Conservation (phyloP, 30 jellyfish, hydroid and myxozoan species). For the Hydra vulgaris region DNA sequence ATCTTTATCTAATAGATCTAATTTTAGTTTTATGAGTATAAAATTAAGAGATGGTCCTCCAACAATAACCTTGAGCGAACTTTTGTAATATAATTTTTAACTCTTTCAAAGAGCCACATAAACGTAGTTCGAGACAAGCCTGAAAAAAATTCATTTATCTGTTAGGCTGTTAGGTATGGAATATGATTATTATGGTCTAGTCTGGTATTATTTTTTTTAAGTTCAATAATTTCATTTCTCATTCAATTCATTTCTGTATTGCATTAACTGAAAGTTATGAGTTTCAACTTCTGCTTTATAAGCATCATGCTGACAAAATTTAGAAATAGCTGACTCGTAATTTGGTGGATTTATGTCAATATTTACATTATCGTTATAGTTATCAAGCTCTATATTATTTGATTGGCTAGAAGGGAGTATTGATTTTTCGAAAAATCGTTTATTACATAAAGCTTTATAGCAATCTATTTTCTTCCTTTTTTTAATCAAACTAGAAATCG, state of each 20-base stretch:
- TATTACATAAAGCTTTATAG: neutral
- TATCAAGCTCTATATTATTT: neutral
- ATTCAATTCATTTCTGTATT: neutral
- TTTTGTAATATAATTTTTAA: neutral
- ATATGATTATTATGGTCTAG: too few species aligned
- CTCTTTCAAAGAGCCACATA: neutral
- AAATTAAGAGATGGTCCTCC: neutral
- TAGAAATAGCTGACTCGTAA: neutral
- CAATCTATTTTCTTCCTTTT: neutral
- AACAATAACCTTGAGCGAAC: neutral
- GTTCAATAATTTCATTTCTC: neutral
- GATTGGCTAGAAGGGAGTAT: neutral
- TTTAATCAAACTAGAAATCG: too few species aligned
- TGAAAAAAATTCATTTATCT: neutral
- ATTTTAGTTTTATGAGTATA: neutral
- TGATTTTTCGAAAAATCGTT: too few species aligned
- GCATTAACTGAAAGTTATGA: neutral
- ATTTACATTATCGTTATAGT: neutral
- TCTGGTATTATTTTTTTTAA: too few species aligned
- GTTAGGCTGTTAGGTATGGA: neutral
- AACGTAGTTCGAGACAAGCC: neutral
- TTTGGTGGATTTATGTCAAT: neutral
- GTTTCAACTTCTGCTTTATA: neutral
- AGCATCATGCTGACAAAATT: neutral
- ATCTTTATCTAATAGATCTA: neutral